Base-by-base conservation (phyloP, 2,797 vertebrate genomes). In the Chelidonichthys spinosus region DNA sequence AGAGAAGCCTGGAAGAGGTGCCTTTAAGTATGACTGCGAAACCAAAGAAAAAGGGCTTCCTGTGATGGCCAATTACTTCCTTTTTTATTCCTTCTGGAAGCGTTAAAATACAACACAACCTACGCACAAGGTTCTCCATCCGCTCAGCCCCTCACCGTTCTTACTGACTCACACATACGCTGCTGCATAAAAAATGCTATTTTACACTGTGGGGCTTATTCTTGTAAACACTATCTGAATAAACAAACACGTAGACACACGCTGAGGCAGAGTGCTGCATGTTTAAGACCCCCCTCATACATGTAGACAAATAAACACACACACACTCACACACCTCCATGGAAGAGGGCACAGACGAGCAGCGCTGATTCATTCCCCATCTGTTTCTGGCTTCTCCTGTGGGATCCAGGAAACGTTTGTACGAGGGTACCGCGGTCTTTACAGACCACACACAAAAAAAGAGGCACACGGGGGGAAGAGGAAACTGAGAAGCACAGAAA, bases 391-490 rank as follows among this genome's bases (percentile, higher is more conserved):
- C 60, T 47, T 49, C 65, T 70, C 83, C 74, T 78, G 63, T 74
- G 80, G 85, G 86, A 85, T 70, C 63, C 55, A 44, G 78, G 65
- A 74, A 77, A 69, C 71, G 58, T 79, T 88, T 84, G 73, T 70
- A 63, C 40, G 61, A 69, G 65, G 74, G 74, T 84, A 59, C 42
- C 75, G 63, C 44, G 4, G 78, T 72, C 62, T 83, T 82, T 47
- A 67, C 47, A 78, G 76, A 81, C 75, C 68, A 50, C 15, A 25
- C 25, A 25, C 25, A 36, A 76, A 56, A 82, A 55, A 49, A 81
- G 78, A 42, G 64, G 37, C 9, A 14, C 53, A 67, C 46, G 49
- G 69, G 46, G 53, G 72, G 60, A 43, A 67, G 40, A 42, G 35
- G 53, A 70, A 66, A 78, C 18, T 18, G 58, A 68, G 63, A 54